These are phyloP conservation scores for Tetraneura akinire DNA, from an alignment of 1,140 invertebrate species.

Conservation along the genomic window DNA sequence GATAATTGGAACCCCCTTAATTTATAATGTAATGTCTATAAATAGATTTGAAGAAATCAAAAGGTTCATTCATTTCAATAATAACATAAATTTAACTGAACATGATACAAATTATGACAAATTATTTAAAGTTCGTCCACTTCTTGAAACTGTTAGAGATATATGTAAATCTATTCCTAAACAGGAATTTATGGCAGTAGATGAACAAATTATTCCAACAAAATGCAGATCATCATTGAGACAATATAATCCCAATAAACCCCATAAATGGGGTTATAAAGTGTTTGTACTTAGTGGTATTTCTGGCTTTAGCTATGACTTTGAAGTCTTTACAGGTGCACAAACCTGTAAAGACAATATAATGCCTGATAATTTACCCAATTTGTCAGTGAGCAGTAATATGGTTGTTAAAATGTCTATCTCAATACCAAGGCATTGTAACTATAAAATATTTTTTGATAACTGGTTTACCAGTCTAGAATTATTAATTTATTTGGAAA, in stretches of 20 bases:
- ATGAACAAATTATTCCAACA: slow-evolving; percentile 57
- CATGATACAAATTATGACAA: slow-evolving; percentile 52
- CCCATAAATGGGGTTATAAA: slow-evolving; percentile 58
- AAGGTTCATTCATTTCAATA: slow-evolving; percentile 56
- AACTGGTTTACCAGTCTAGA: slow-evolving; percentile 57
- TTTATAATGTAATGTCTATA: slow-evolving; percentile 57
- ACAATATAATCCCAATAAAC: slow-evolving; percentile 58
- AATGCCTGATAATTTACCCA: slow-evolving; percentile 53
- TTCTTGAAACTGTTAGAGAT: not conserved
- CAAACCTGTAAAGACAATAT: slow-evolving; percentile 54
- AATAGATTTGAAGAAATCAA: slow-evolving; percentile 58
- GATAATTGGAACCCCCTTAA: slow-evolving; percentile 52
- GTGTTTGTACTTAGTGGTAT: too few species aligned
- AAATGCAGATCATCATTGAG: slow-evolving; percentile 56
- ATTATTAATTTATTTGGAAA: slow-evolving; percentile 55
- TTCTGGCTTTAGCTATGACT: too few species aligned
- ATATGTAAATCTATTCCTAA: slow-evolving; percentile 54
- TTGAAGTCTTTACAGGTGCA: slow-evolving; percentile 55
- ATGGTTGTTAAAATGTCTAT: slow-evolving; percentile 53
- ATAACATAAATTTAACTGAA: slow-evolving; percentile 55
- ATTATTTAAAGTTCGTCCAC: slow-evolving; percentile 53
- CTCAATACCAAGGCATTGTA: slow-evolving; percentile 48
- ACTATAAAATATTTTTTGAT: slow-evolving; percentile 57
- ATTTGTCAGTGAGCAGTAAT: slow-evolving; percentile 55
- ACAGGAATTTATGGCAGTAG: slow-evolving; percentile 56